Conservation (phyloP, 2,113 vertebrate species). For the Cyanoramphus novaezelandiae region DNA sequence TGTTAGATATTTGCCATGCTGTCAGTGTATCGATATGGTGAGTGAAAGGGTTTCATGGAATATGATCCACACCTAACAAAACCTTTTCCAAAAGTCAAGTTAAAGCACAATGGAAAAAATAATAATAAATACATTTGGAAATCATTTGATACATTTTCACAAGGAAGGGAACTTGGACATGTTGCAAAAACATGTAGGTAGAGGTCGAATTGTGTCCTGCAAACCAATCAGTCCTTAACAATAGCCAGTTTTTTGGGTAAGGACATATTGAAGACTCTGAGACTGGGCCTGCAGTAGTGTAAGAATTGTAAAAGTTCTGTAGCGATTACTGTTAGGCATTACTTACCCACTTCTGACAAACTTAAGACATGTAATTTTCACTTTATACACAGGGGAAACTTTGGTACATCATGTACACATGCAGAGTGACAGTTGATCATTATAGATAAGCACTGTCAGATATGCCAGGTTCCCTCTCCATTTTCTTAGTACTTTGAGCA, state of each 20-base stretch:
- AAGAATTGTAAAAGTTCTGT: background rate
- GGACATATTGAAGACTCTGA: background rate
- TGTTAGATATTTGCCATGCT: background rate
- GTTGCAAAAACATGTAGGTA: background rate
- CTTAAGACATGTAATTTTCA: background rate
- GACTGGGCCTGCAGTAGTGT: background rate
- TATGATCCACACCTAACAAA: background rate
- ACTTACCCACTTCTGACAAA: background rate
- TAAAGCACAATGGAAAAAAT: background rate
- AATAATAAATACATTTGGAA: background rate
- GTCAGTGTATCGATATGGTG: background rate
- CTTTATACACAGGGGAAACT: background rate
- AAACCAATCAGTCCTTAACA: background rate
- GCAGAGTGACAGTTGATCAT: background rate
- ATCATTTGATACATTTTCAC: background rate
- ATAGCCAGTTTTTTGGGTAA: background rate
- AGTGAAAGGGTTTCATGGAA: background rate
- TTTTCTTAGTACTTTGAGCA: background rate
- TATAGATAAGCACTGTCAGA: background rate
- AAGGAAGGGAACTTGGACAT: background rate
- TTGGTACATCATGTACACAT: background rate
- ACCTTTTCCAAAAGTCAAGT: background rate
- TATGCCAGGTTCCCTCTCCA: background rate
- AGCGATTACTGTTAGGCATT: background rate
- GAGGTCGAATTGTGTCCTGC: background rate